A percentile compares a stretch with the other conserved stretches of the same genome.
Evolutionary conservation across 1,140 invertebrate genomes (phyloP).

Genomic region (Propsilocerus akamusi): DNA sequence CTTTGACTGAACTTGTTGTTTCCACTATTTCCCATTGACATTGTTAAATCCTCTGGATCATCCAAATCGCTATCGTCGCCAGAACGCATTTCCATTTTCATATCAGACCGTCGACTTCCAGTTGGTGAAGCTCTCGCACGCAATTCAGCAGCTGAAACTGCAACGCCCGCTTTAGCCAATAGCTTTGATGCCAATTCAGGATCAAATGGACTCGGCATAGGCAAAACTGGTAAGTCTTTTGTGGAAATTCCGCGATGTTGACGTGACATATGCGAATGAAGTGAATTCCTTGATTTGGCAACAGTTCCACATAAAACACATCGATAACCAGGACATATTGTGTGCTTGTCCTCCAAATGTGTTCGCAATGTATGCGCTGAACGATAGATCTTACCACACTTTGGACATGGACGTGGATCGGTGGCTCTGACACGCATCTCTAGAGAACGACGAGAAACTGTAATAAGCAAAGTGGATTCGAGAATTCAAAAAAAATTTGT

Average conservation of each 20-base stretch:
- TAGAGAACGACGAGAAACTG: slow-evolving; percentile 51
- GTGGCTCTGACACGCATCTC: slow-evolving; percentile 76
- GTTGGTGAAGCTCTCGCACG: slow-evolving; percentile 65
- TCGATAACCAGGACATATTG: slow-evolving; percentile 74
- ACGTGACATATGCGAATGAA: slow-evolving; percentile 83
- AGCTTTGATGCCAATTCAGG: slow-evolving; percentile 66
- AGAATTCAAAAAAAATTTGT: slow-evolving; percentile 1
- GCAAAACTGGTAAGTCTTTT: slow-evolving; percentile 74
- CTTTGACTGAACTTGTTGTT: slow-evolving; percentile 16
- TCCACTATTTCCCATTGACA: slow-evolving; percentile 26
- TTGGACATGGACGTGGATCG: slow-evolving; percentile 76
- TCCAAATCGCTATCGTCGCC: slow-evolving; percentile 23
- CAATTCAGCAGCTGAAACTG: slow-evolving; percentile 64
- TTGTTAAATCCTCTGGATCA: slow-evolving; percentile 62
- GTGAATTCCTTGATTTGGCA: slow-evolving; percentile 73
- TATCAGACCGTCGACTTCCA: slow-evolving; percentile 54
- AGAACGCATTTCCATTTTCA: slow-evolving; percentile 45
- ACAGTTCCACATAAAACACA: slow-evolving; percentile 83
- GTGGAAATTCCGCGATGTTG: slow-evolving; percentile 82
- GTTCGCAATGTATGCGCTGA: slow-evolving; percentile 77
- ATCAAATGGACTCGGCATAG: slow-evolving; percentile 80
- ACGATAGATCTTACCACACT: slow-evolving; percentile 82
- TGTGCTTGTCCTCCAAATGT: slow-evolving; percentile 82
- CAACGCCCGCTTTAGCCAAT: slow-evolving; percentile 69
- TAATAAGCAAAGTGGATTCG: slow-evolving; percentile 13